Evolutionary conservation across 2,888 invertebrate genomes (phyloP), one percentile per base, ranked within the genome.

Genomic region (Silvanus unidentatus): DNA sequence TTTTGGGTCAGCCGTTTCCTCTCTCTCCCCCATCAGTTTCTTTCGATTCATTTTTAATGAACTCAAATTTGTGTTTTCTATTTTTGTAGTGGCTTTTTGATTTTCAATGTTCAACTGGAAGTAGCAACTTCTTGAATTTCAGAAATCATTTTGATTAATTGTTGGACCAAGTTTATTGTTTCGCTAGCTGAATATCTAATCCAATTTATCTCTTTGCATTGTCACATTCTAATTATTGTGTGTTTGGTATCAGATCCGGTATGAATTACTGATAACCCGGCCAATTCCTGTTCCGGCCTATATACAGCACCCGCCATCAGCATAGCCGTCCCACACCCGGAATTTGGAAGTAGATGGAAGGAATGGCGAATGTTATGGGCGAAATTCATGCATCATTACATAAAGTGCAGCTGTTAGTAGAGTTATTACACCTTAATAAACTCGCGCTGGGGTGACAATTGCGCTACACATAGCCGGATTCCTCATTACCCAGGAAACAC

Each of bases 371-470:
- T 36, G 15, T 22, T 29, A 43, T 36, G 40, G 43, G 35, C 37
- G 43, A 39, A 39, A 45, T 58, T 53, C 62, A 63, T 63, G 59
- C 60, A 63, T 63, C 63, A 63, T 63, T 62, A 57, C 56, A 61
- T 58, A 61, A 59, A 60, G 60, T 62, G 64, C 65, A 65, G 64
- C 65, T 65, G 65, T 65, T 65, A 64, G 64, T 62, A 63, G 60
- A 66, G 57, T 65, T 65, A 65, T 66, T 66, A 63, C 61, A 64
- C 63, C 63, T 66, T 66, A 66, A 65, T 65, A 66, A 64, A 65
- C 60, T 63, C 59, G 55, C 47, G 49, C 50, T 5, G 22, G 58
- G 55, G 59, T 61, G 63, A 64, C 64, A 64, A 64, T 64, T 64
- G 63, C 57, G 58, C 59, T 22, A 22, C 22, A 22, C 8, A 22